Conservation (phyloP, 2,888 invertebrate genomes). For the Sepiola atlantica region DNA sequence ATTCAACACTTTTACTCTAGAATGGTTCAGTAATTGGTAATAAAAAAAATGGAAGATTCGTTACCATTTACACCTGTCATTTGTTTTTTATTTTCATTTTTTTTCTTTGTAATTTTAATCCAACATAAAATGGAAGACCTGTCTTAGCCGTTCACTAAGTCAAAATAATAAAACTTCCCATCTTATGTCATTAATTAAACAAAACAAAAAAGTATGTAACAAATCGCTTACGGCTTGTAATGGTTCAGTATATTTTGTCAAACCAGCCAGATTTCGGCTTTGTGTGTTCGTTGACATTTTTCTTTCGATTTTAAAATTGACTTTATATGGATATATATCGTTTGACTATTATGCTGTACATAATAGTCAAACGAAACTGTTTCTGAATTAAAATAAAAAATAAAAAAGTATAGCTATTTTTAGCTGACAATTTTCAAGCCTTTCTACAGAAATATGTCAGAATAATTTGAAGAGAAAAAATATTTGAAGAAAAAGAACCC, state of each 20-base stretch:
- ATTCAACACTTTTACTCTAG: not conserved
- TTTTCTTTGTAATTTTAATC: not conserved
- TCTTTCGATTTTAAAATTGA: not conserved
- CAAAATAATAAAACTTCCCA: not conserved
- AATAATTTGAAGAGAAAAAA: no score
- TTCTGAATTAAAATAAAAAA: no score
- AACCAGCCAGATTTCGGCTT: not conserved
- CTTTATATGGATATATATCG: no score
- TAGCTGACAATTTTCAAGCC: no score
- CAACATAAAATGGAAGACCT: not conserved
- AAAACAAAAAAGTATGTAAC: not conserved
- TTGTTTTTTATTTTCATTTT: not conserved
- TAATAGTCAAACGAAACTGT: no score
- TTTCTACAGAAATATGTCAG: no score
- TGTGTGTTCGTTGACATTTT: not conserved
- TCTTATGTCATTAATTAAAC: not conserved
- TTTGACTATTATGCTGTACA: no score
- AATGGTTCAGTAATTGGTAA: constrained; percentile 8
- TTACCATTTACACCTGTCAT: not conserved
- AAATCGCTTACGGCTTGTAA: not conserved
- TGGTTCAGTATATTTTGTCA: constrained; percentile 32
- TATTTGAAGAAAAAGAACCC: no score
- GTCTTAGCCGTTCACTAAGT: not conserved
- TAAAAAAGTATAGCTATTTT: no score
- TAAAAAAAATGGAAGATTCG: not conserved